Percentiles rank a stretch among this genome's conserved stretches.
These are phyloP conservation scores for Enteromius thamalakanensis DNA, from an alignment of 2,797 vertebrate species.

Conservation along the genomic window DNA sequence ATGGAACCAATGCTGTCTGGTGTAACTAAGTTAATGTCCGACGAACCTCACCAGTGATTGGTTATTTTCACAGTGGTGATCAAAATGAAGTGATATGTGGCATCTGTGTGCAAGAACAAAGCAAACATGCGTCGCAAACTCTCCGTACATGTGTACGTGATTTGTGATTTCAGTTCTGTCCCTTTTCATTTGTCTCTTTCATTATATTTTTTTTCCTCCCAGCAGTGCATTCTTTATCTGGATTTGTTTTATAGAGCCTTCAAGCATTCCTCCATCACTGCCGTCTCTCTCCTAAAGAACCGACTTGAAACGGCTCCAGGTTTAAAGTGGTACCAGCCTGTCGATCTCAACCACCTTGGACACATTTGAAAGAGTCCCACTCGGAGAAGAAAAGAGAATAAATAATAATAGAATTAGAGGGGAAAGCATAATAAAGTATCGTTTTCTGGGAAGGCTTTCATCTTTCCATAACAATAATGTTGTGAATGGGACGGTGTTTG, in stretches of 20 bases:
- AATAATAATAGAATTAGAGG: slow-evolving; percentile 74
- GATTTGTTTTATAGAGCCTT: slow-evolving; percentile 75
- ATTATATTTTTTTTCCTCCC: slow-evolving; percentile 41
- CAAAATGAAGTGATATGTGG: slow-evolving; percentile 5
- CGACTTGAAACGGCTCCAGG: slow-evolving; percentile 76
- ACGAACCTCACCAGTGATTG: background rate
- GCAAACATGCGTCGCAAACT: slow-evolving; percentile 20
- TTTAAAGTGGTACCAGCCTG: slow-evolving; percentile 76
- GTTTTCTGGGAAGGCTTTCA: slow-evolving; percentile 78
- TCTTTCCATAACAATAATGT: slow-evolving; percentile 79
- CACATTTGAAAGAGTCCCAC: slow-evolving; percentile 75
- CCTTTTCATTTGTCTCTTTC: slow-evolving; percentile 33
- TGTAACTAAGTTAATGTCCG: background rate
- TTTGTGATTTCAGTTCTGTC: slow-evolving; percentile 46
- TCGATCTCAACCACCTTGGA: slow-evolving; percentile 75
- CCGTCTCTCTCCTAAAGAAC: slow-evolving; percentile 75
- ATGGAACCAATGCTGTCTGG: background rate
- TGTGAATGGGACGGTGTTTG: slow-evolving; percentile 77
- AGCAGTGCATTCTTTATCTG: slow-evolving; percentile 67
- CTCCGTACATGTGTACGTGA: slow-evolving; percentile 49
- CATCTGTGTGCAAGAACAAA: slow-evolving; percentile 33
- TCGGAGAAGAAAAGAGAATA: slow-evolving; percentile 74
- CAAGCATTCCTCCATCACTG: slow-evolving; percentile 71
- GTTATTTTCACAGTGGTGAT: slow-evolving; percentile 18
- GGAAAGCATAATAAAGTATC: slow-evolving; percentile 75